Base-by-base conservation (phyloP, 1,140 invertebrate species). In the Drosophila truncata region DNA sequence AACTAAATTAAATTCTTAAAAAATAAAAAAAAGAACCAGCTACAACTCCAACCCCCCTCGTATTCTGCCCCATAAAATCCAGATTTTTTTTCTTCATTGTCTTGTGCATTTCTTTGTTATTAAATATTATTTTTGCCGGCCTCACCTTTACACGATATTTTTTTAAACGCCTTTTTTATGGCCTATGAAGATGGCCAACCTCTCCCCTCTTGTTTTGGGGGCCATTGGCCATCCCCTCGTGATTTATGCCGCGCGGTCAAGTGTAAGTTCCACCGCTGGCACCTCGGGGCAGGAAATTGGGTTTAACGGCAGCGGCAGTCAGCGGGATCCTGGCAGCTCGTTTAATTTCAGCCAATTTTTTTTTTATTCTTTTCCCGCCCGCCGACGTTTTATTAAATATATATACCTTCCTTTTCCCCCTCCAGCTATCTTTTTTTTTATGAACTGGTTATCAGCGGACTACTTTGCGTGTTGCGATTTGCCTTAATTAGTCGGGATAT, bases 221-320 rank as follows among this genome's bases (percentile, higher is more conserved):
- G 50, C 50, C 50, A 54, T 37, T 55, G 35, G 31, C 41, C 44
- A 49, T 37, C 47, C 52, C 37, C 42, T 41, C 57, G 64, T 90
- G 85, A 90, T 90, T 90, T 90, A 90, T 90, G 82, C 86, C 65
- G 64, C 61, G 75, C 85, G 86, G 85, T 90, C 85, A 90, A 90
- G 86, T 90, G 86, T 90, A 90, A 91, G 81, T 85, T 86, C 60
- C 44, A 62, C 63, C 78, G 73, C 73, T 62, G 67, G 62, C 74
- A 80, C 77, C 82, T 80, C 37, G 49, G 73, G 83, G 54, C 80
- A 63, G 83, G 80, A 84, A 88, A 80, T 87, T 87, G 80, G 72
- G 84, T 87, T 87, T 87, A 90, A 88, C 84, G 64, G 84, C 76
- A 64, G 84, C 76, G 60, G 55, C 62, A 76, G 78, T 57, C 69